Conservation (phyloP, 2,797 vertebrate species). For the Sphenopsis melanotis region DNA sequence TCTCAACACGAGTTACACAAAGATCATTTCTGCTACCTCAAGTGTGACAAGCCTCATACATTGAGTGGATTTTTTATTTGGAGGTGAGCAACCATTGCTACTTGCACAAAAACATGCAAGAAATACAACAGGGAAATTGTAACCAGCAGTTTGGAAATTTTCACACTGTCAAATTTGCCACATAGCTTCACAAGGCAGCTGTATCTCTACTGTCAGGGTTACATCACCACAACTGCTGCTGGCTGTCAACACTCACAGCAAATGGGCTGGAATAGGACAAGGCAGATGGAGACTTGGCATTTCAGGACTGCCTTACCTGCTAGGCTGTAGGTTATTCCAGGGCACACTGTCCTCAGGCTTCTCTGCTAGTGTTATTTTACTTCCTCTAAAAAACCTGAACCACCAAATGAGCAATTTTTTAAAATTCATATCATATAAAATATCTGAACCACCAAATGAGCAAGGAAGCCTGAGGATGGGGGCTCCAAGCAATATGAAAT, state of each 20-base stretch:
- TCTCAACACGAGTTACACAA: neutral
- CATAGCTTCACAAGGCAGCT: neutral
- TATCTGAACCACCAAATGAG: neutral
- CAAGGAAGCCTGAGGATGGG: neutral
- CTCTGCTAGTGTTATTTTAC: neutral
- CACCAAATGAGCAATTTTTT: neutral
- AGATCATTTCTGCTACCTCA: neutral
- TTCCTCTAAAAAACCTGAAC: neutral
- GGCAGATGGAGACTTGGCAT: neutral
- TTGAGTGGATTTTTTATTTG: neutral
- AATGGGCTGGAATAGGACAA: neutral
- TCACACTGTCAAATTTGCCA: fast-evolving
- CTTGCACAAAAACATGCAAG: neutral
- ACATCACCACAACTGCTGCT: neutral
- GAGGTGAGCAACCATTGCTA: neutral
- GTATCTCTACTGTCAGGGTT: neutral
- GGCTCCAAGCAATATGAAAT: neutral
- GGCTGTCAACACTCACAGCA: neutral
- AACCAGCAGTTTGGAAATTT: neutral
- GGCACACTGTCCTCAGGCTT: neutral
- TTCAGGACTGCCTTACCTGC: neutral
- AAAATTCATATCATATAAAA: neutral
- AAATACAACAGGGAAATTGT: neutral
- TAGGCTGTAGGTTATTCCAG: neutral
- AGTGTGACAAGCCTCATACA: neutral